A percentile compares a stretch with the other conserved stretches of the same genome.
These are phyloP conservation scores for Drosophila quadrilineata DNA, from an alignment of 1,140 invertebrate species.

Conservation along the genomic window DNA sequence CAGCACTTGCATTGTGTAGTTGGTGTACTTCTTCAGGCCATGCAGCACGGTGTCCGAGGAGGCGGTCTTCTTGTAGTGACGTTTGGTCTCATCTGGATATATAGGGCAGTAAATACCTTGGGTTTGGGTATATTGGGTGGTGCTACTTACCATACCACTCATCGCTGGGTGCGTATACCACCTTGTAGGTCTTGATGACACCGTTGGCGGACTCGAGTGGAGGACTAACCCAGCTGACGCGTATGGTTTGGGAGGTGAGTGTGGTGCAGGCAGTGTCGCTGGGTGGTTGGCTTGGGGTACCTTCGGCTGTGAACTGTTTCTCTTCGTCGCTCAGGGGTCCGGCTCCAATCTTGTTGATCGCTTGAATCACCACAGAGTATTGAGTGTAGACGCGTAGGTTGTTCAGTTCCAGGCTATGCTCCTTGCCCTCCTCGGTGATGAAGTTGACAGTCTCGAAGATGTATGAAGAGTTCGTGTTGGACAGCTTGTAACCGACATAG, in stretches of 20 bases:
- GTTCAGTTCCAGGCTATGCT: constrained; percentile 91
- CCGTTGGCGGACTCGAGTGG: constrained; percentile 95
- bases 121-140: too few species aligned
- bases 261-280: constrained; percentile 95
- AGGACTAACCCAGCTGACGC: constrained; percentile 96
- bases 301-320: constrained; percentile 95
- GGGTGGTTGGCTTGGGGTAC: constrained; percentile 95
- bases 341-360: constrained; percentile 96
- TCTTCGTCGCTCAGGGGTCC: constrained; percentile 94
- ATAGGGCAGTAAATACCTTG: background rate
- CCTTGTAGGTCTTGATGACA: constrained; percentile 97
- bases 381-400: constrained; percentile 96
- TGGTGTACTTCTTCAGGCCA: constrained; percentile 96
- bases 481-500: constrained; percentile 92
- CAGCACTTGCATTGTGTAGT: constrained; percentile 98
- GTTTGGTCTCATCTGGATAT: constrained; percentile 91
- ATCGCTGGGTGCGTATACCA: constrained; percentile 95
- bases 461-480: constrained; percentile 93
- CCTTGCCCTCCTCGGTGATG: constrained; percentile 93
- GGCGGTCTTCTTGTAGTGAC: constrained; percentile 94
- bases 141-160: constrained; percentile 93
- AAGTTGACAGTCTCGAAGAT: constrained; percentile 96
- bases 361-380: constrained; percentile 96
- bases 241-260: constrained; percentile 95
- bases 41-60: constrained; percentile 96